phyloP scores from a whole-genome alignment of 2,113 vertebrate genomes.

The Atlantisia rogersi region DNA sequence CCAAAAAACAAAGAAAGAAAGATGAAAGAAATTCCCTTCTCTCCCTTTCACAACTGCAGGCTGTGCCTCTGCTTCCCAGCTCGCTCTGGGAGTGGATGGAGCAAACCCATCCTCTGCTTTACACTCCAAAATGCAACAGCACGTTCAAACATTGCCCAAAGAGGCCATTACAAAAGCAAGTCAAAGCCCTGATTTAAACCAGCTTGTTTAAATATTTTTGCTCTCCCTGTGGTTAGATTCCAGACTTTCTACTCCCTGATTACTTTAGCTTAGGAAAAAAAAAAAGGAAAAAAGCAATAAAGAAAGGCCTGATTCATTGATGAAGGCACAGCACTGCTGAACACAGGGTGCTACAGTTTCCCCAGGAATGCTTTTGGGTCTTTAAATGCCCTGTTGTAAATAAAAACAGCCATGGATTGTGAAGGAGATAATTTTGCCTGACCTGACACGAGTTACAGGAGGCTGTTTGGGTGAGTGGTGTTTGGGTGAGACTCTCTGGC shows the following conservation, averaged over 20 bases:
- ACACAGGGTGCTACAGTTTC: conserved; percentile 26
- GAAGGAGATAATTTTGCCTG: not conserved
- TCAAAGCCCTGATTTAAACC: conserved; percentile 37
- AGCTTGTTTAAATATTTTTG: conserved; percentile 30
- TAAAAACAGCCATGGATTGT: not conserved
- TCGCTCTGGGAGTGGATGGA: accelerated
- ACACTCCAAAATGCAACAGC: not conserved
- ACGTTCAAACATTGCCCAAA: not conserved
- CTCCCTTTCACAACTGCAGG: not conserved
- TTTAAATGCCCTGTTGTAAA: conserved; percentile 39
- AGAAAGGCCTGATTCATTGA: conserved; percentile 48
- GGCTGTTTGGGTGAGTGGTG: not conserved
- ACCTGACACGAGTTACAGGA: accelerated
- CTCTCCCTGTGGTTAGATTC: not conserved
- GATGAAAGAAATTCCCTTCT: not conserved
- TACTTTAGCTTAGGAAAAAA: not conserved
- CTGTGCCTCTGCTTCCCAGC: not conserved
- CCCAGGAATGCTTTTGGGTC: not conserved
- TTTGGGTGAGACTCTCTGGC: not conserved
- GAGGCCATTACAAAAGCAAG: not conserved
- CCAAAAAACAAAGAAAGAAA: not conserved
- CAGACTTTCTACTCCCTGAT: conserved; percentile 31
- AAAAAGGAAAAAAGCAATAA: not conserved
- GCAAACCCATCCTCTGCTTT: not conserved
- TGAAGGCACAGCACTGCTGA: not conserved